Percentiles rank a stretch among this genome's conserved stretches.
Conservation (phyloP, 2,113 vertebrate species). For the Embiotoca jacksoni region DNA sequence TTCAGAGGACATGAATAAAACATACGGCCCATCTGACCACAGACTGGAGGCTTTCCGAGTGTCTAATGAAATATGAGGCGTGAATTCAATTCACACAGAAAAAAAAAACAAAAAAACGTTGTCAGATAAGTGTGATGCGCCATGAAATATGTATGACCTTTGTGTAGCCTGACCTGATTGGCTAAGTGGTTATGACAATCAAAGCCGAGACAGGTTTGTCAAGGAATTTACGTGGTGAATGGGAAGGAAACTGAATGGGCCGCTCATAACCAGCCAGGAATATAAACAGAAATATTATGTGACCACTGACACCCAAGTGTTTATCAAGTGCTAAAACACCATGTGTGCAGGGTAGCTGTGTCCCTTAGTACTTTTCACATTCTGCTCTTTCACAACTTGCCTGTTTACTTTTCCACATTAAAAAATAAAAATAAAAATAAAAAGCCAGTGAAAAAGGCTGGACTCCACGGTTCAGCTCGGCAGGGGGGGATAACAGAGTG, state of each 20-base stretch:
- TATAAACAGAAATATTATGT: slow-evolving; percentile 61
- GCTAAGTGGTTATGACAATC: slow-evolving; percentile 74
- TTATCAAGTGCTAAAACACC: slow-evolving; percentile 55
- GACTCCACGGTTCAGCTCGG: slow-evolving; percentile 70
- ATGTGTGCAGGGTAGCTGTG: slow-evolving; percentile 27
- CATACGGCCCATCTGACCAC: slow-evolving; percentile 75
- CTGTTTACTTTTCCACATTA: slow-evolving; percentile 47
- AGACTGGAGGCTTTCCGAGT: slow-evolving; percentile 55
- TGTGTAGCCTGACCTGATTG: slow-evolving; percentile 68
- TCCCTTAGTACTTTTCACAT: slow-evolving; percentile 53
- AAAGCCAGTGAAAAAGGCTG: slow-evolving; percentile 62
- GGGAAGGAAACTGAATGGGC: slow-evolving; percentile 63
- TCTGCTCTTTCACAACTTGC: slow-evolving; percentile 51
- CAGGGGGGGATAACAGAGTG: slow-evolving; percentile 71
- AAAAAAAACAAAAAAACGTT: slow-evolving; percentile 39
- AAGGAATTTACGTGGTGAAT: slow-evolving; percentile 50
- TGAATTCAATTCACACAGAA: slow-evolving; percentile 65
- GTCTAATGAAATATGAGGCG: slow-evolving; percentile 76
- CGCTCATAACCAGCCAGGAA: slow-evolving; percentile 51
- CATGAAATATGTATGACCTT: slow-evolving; percentile 80
- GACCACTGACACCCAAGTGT: slow-evolving; percentile 48
- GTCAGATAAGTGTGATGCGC: slow-evolving; percentile 69
- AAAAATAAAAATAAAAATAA: slow-evolving; percentile 3
- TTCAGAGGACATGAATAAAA: slow-evolving; percentile 84
- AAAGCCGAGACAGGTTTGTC: slow-evolving; percentile 73